Base-by-base conservation (phyloP, 2,797 vertebrate genomes). In the Semaprochilodus insignis region DNA sequence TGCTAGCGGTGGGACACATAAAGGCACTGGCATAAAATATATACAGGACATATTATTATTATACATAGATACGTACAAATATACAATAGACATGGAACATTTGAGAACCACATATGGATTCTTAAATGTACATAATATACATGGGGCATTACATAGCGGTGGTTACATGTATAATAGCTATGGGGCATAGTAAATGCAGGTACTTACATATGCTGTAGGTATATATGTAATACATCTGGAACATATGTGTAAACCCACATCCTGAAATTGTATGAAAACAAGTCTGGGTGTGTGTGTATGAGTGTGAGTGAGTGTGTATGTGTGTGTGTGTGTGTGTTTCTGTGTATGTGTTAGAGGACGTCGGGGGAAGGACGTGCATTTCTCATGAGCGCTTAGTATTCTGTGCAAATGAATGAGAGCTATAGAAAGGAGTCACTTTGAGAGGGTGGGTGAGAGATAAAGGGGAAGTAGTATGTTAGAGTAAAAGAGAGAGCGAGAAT, bases 391-490 rank as follows among this genome's bases (percentile, higher is more conserved):
- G n/a, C 51, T 74, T 25, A 51, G 75, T 36, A 74, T 74, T 80
- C 60, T n/a, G 52, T 40, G 21, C 67, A 71, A 40, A 78, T 59
- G 23, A 85, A 71, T 40, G 31, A 72, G 23, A 70, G 57, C 19
- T 70, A 63, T 51, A 83, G 62, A 71, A 25, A 59, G 63, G 48
- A 70, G 63, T 81, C 60, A 85, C 52, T 79, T 81, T 69, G 54
- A 81, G 55, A 62, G 52, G 23, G 70, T 5, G 16, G 31, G 10
- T 4, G 16, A 65, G 27, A 77, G 17, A 67, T 52, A 74, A 52
- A 75, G 54, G 77, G 63, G 70, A 89, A 88, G 77, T 82, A 74
- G 48, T 63, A 67, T 36, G 44, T 60, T 21, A 54, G 66, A 74
- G 77, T 69, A 54, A 11, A 52, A 73, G 40, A 52, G 48, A 66